phyloP scores from a whole-genome alignment of 2,797 vertebrate genomes.

The Anomalospiza imberbis region DNA sequence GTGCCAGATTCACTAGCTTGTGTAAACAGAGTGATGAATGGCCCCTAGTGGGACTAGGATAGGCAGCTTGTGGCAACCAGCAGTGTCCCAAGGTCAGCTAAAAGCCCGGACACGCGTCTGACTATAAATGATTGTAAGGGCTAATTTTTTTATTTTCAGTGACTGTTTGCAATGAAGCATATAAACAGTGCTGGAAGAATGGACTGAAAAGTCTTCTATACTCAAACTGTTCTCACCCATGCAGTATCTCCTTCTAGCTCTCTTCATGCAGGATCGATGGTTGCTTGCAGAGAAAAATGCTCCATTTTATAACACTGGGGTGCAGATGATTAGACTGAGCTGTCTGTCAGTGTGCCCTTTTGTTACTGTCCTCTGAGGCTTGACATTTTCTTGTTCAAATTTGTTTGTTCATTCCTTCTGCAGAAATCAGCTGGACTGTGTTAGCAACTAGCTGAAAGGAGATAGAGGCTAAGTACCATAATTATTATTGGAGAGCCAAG shows the following conservation, averaged over 20 bases:
- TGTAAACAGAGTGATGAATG: not conserved
- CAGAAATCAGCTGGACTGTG: not conserved
- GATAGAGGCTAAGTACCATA: not conserved
- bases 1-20: not conserved
- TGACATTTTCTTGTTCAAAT: not conserved
- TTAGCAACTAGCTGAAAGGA: not conserved
- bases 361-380: not conserved
- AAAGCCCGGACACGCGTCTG: fast-evolving
- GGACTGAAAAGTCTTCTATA: not conserved
- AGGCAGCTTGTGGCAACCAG: not conserved
- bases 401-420: not conserved
- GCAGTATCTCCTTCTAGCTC: not conserved
- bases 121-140: not conserved
- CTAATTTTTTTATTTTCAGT: not conserved
- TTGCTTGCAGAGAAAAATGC: not conserved
- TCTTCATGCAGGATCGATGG: not conserved
- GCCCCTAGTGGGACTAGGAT: not conserved
- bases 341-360: not conserved
- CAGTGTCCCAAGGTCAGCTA: not conserved
- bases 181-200: not conserved
- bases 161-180: not conserved
- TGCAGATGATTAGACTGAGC: not conserved
- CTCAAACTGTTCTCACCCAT: not conserved
- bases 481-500: not conserved
- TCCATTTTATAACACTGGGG: not conserved